phyloP scores from a whole-genome alignment of 2,113 vertebrate genomes.

The Nematolebias whitei region DNA sequence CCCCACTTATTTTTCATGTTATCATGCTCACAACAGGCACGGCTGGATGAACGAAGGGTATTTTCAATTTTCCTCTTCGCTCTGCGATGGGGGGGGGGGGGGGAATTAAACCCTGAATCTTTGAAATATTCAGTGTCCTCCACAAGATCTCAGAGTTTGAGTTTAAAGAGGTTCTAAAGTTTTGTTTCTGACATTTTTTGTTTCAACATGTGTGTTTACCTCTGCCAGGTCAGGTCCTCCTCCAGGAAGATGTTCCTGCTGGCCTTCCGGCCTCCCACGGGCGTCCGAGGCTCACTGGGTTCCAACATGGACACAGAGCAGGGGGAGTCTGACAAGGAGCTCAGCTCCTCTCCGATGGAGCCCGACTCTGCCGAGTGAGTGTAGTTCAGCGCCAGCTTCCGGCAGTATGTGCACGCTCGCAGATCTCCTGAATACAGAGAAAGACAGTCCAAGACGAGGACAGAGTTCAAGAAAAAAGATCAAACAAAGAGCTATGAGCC shows the following conservation, averaged over 20 bases:
- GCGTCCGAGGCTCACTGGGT: constrained; percentile 91
- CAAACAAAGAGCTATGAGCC: no score
- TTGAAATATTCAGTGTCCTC: no score
- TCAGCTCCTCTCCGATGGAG: constrained; percentile 94
- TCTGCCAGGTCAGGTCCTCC: constrained; percentile 96
- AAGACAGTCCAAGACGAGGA: neutral
- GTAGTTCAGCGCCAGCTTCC: constrained; percentile 95
- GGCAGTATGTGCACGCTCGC: constrained; percentile 95
- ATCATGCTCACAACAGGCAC: no score
- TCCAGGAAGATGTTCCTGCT: constrained; percentile 98
- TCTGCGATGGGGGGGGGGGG: no score
- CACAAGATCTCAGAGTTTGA: neutral
- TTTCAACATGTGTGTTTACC: constrained; percentile 72
- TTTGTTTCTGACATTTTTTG: neutral
- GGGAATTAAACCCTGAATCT: no score
- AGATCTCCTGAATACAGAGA: constrained; percentile 85
- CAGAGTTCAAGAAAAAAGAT: no score
- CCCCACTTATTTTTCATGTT: no score
- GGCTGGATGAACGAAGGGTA: no score
- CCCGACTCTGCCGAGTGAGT: constrained; percentile 93
- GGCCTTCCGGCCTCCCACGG: constrained; percentile 91
- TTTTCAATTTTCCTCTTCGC: no score
- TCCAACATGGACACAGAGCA: constrained; percentile 88
- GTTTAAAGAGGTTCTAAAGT: no score
- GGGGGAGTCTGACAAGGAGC: constrained; percentile 87